Percentiles rank a stretch among this genome's conserved stretches.
Conservation (phyloP, 1,140 invertebrate genomes). For the Aleiodes sp. region DNA sequence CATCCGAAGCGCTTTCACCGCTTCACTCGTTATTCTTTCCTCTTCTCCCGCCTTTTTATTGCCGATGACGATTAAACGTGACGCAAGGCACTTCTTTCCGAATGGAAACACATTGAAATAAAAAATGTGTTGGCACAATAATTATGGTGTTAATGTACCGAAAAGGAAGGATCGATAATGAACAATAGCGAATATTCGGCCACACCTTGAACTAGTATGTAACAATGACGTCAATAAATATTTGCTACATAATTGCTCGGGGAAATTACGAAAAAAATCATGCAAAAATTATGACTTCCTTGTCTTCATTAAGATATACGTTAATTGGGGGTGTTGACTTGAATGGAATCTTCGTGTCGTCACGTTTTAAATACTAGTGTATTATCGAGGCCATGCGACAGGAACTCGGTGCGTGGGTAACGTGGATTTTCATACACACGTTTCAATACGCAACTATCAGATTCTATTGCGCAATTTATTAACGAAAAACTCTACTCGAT, state of each 20-base stretch:
- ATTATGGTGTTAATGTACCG: not conserved
- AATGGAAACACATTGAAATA: not conserved
- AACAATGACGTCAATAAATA: not conserved
- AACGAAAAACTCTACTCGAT: not conserved
- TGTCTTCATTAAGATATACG: conserved; percentile 13
- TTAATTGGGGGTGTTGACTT: conserved; percentile 44
- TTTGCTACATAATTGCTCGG: not conserved
- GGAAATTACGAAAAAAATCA: not conserved
- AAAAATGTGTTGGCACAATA: not conserved
- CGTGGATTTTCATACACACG: not conserved
- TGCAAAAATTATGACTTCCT: conserved; percentile 4
- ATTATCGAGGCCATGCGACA: conserved; percentile 42
- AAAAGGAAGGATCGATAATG: not conserved
- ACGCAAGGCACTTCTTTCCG: conserved; percentile 1
- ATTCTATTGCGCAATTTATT: conserved; percentile 32
- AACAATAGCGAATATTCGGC: not conserved
- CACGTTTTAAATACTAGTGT: conserved; percentile 19
- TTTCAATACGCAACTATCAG: conserved; percentile 20
- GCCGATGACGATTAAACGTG: not conserved
- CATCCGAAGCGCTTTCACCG: conserved; percentile 9
- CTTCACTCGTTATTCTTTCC: no score
- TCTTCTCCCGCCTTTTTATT: not conserved
- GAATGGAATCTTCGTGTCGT: conserved; percentile 44
- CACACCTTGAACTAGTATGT: conserved; percentile 3
- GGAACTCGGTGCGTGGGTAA: conserved; percentile 37